Base-by-base conservation (phyloP, 2,888 invertebrate genomes). In the Drosophila quasianomalipes region DNA sequence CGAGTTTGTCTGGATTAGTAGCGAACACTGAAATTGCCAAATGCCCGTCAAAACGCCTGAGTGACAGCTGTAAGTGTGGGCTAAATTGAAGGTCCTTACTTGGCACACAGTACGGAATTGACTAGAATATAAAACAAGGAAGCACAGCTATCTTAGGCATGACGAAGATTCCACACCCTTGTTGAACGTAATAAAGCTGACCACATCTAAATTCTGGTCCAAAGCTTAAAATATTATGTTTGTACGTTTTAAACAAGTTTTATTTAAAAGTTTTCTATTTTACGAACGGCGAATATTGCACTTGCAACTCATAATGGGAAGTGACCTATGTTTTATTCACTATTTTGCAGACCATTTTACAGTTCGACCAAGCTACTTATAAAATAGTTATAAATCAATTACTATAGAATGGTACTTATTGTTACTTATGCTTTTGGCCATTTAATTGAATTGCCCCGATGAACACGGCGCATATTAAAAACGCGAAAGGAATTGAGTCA, bases 1-100 rank as follows among this genome's bases (percentile, higher is more conserved):
- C 74, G 82, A 76, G 87, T 76, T 84, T 84, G 87, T 76, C 85
- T 82, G 89, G 85, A 89, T 85, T 85, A 85, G 76, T 26, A 77
- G 65, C 73, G 74, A 57, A 70, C 85, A 59, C 59, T 62, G 73
- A 77, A 89, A 86, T 70, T 67, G 82, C 44, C 58, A 62, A 76
- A 73, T 57, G 70, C 70, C 78, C 65, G 74, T 74, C 82, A 88
- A 73, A 73, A 61, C 53, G 61, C 30, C 44, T 58, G 67, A 59
- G 47, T 60, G 83, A 57, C 70, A 75, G 82, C 73, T 10, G 28
- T 9, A 6, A 30, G 51, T 51, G 19, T 28, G 19, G 9, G 33
- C 22, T 26, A 44, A 52, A 31, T 52, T 31, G 9, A 62, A 61
- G 44, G 39, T 30, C 19, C 35, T 22, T 35, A n/a, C 16, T 41